Evolutionary conservation across 2,797 vertebrate genomes (phyloP).

Genomic region (Falco novaeseelandiae): DNA sequence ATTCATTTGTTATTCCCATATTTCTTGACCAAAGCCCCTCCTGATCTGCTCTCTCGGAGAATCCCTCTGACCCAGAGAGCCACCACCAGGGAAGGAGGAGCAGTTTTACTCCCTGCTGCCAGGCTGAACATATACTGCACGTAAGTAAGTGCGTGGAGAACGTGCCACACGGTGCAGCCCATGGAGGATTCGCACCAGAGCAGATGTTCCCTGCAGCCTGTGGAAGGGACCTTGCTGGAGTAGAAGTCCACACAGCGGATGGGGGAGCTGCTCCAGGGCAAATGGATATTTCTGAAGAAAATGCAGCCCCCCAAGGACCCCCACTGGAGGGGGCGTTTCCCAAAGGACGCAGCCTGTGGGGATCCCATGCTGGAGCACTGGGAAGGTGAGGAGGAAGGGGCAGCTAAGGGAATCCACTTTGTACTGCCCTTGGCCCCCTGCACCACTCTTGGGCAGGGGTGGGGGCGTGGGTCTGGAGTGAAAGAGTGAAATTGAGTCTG

Average conservation of each 20-base stretch:
- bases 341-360: background rate
- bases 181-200: background rate
- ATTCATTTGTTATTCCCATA: background rate
- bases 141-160: background rate
- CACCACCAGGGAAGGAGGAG: background rate
- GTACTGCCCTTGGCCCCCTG: background rate
- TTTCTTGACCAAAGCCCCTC: background rate
- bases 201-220: background rate
- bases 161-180: background rate
- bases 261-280: background rate
- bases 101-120: background rate
- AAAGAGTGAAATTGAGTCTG: background rate
- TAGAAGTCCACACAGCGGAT: background rate
- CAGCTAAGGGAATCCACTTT: background rate
- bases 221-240: background rate
- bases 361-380: background rate
- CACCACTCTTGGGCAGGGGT: background rate
- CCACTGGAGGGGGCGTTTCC: background rate
- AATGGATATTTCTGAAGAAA: background rate
- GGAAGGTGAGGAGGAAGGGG: background rate
- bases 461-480: background rate
- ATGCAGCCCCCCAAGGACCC: background rate
- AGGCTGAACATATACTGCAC: fast-evolving
- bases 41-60: background rate
- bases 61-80: background rate